Base-by-base conservation (phyloP, 2,797 vertebrate species). In the Lepidocolaptes lacrymiger region DNA sequence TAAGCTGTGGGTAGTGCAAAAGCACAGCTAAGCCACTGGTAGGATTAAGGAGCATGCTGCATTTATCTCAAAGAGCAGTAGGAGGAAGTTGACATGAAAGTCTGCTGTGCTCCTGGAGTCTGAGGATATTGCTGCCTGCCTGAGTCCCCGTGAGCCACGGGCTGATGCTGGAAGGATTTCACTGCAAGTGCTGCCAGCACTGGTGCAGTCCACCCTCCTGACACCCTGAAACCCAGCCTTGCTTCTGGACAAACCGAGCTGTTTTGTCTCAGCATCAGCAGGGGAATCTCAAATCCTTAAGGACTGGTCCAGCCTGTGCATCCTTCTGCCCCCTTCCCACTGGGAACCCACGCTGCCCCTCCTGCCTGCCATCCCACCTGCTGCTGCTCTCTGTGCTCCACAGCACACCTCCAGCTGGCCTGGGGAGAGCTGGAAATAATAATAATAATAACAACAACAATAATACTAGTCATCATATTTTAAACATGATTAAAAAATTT, bases 141-240 rank as follows among this genome's bases (percentile, higher is more conserved):
- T 4, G 14, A 83, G 72, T 6, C 58, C 9, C 8, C 0, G 1
- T 0, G 30, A 71, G 77, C 62, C 43, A 8, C 30, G 67, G 56
- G 56, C 72, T 76, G 58, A 5, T 23, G n/a, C 76, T 36, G 59
- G 69, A 39, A 9, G 20, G 1, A 12, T 26, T 9, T 36, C 78
- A 11, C 28, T 6, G 1, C 9, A 3, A 0, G 12, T 17, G 22
- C 30, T 48, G 5, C 79, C n/a, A 24, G 56, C 3, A 8, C 2
- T 10, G 1, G 1, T 6, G 36, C 0, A 7, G 28, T 4, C 0
- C 0, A 10, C 20, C 20, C n/a, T n/a, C 30, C 64, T 23, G 30
- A 8, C 24, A 34, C 48, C 12, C 12, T 11, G 5, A 41, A 61
- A 21, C 26, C 66, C 44, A 32, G 4, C 1, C 64, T 37, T 49